phyloP scores from a whole-genome alignment of 2,113 vertebrate genomes.

The Catharus bicknelli region DNA sequence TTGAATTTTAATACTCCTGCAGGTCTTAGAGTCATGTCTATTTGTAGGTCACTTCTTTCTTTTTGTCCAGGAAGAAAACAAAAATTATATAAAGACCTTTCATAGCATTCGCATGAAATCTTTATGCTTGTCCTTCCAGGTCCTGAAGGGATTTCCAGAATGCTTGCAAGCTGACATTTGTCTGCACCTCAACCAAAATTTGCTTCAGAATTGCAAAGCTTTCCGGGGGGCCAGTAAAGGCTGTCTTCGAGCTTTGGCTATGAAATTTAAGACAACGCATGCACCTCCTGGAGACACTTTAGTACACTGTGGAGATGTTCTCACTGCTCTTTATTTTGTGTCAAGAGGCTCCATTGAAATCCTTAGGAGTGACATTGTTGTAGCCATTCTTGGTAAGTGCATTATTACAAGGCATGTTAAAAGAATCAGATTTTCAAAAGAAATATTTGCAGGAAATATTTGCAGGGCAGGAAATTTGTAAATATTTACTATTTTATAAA shows the following conservation, averaged over 20 bases:
- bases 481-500: neutral
- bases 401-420: neutral
- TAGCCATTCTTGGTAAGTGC: slow-evolving; percentile 94
- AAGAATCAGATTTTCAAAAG: neutral
- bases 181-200: slow-evolving; percentile 92
- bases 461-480: neutral
- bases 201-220: slow-evolving; percentile 93
- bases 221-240: slow-evolving; percentile 95
- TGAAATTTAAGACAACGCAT: slow-evolving; percentile 96
- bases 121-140: slow-evolving; percentile 77
- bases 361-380: slow-evolving; percentile 96
- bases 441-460: neutral
- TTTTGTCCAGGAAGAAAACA: slow-evolving; percentile 24
- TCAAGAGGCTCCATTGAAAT: slow-evolving; percentile 98
- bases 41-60: neutral
- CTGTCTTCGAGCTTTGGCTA: slow-evolving; percentile 95
- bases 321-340: slow-evolving; percentile 95
- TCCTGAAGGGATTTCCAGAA: slow-evolving; percentile 98
- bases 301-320: slow-evolving; percentile 92
- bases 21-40: neutral
- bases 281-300: slow-evolving; percentile 96
- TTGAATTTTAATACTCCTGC: neutral
- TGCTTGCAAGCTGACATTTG: slow-evolving; percentile 99
- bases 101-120: slow-evolving; percentile 52
- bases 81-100: neutral